Percentiles rank a stretch among this genome's conserved stretches.
These are phyloP conservation scores for Indicator maculatus DNA, from an alignment of 2,113 vertebrate genomes.

Conservation along the genomic window DNA sequence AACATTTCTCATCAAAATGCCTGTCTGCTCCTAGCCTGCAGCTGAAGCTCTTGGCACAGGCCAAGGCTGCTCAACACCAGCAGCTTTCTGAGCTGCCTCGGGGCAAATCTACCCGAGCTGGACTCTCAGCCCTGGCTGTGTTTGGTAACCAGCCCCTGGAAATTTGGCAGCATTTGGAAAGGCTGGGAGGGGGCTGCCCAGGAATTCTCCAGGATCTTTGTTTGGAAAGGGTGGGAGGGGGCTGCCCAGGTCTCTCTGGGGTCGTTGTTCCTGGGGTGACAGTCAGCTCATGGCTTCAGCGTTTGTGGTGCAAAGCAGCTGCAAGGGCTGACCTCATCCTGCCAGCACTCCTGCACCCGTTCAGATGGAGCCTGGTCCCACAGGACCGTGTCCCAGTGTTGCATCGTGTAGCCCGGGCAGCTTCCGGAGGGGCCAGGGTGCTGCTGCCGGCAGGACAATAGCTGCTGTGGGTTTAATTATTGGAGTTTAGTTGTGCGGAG, in stretches of 20 bases:
- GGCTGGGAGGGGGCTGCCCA: neutral
- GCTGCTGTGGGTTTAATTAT: neutral
- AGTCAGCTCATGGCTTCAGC: rapidly evolving
- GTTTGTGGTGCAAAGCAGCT: rapidly evolving
- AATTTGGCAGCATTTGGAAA: neutral
- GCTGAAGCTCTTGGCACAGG: neutral
- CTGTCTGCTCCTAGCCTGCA: neutral
- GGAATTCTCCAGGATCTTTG: neutral
- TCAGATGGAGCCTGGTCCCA: rapidly evolving
- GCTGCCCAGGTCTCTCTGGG: neutral
- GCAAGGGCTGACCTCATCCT: neutral
- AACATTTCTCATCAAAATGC: constrained; percentile 11
- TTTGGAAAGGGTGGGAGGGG: neutral
- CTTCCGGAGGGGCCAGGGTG: neutral
- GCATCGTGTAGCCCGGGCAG: neutral
- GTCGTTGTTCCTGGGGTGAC: neutral
- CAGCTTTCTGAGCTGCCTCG: neutral
- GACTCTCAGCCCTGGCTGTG: rapidly evolving
- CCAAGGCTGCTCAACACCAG: neutral
- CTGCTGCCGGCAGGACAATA: neutral
- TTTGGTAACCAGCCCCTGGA: neutral
- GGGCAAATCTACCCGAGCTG: neutral
- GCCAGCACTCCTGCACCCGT: rapidly evolving
- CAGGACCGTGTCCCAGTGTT: rapidly evolving
- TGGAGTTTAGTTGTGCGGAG: neutral